A percentile compares a stretch with the other conserved stretches of the same genome.
These are phyloP conservation scores for Oryzias woworae DNA, from an alignment of 2,113 vertebrate species.

Conservation along the genomic window DNA sequence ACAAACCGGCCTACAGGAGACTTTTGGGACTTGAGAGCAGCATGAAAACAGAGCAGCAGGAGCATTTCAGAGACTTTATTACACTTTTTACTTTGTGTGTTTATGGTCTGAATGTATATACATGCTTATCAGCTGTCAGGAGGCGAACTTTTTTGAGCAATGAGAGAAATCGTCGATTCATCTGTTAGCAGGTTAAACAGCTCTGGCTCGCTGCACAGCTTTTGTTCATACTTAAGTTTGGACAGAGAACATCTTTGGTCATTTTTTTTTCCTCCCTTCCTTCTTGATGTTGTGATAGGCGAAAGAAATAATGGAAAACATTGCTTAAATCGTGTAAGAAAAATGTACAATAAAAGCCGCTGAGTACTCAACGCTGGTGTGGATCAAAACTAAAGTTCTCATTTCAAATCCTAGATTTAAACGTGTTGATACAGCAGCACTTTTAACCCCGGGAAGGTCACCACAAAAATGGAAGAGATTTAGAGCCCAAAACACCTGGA, in stretches of 20 bases:
- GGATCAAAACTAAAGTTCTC: neutral
- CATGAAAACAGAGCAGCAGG: conserved; percentile 6
- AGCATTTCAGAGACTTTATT: conserved; percentile 29
- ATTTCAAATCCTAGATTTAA: no score
- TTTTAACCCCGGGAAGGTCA: no score
- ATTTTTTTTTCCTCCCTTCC: conserved; percentile 31
- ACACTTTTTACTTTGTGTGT: conserved; percentile 34
- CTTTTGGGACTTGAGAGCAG: neutral
- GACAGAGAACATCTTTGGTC: conserved; percentile 31
- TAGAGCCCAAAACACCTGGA: no score
- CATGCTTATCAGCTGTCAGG: conserved; percentile 23
- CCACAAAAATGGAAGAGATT: no score
- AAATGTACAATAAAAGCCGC: conserved; percentile 68
- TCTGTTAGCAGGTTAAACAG: conserved; percentile 28
- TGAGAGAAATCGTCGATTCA: conserved; percentile 12
- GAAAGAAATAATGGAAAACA: conserved; percentile 33
- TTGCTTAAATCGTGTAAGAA: conserved; percentile 55
- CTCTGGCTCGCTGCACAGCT: no score
- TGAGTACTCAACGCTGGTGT: neutral
- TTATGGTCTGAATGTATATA: conserved; percentile 60
- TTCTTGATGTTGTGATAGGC: conserved; percentile 55
- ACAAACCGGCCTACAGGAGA: conserved; percentile 29
- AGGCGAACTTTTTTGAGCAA: conserved; percentile 31
- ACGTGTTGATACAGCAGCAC: no score
- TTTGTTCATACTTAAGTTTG: conserved; percentile 1